These are phyloP conservation scores for Physella acuta DNA, from an alignment of 1,140 invertebrate species.

Conservation along the genomic window DNA sequence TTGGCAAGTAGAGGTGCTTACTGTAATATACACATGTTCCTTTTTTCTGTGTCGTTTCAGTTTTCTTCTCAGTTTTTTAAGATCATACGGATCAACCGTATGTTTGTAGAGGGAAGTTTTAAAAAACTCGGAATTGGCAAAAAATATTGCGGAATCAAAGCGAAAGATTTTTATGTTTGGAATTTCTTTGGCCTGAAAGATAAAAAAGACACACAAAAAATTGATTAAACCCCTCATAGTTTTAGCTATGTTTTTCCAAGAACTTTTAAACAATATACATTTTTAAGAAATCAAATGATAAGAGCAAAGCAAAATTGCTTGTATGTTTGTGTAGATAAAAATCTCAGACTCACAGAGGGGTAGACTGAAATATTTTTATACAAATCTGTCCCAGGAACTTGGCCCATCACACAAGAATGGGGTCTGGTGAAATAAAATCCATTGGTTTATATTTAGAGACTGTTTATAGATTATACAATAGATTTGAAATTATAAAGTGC, in stretches of 20 bases:
- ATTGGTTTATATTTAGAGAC: no score
- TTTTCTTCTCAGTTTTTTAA: slow-evolving; percentile 41
- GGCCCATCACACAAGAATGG: slow-evolving; percentile 52
- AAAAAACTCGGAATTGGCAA: slow-evolving; percentile 59
- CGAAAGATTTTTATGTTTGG: slow-evolving; percentile 59
- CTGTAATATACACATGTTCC: no score
- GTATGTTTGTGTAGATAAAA: no score
- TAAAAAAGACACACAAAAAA: slow-evolving; percentile 19
- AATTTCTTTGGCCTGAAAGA: slow-evolving; percentile 55
- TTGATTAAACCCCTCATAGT: no score
- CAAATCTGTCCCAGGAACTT: slow-evolving; percentile 56
- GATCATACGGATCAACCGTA: slow-evolving; percentile 45
- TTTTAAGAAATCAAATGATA: no score
- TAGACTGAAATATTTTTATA: slow-evolving; percentile 54
- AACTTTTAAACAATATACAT: no score
- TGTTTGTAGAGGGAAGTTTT: slow-evolving; percentile 48
- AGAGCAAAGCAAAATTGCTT: no score
- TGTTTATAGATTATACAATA: no score
- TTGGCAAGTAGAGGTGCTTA: no score
- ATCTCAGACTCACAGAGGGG: slow-evolving; percentile 50
- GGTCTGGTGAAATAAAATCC: no score
- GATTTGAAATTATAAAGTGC: no score
- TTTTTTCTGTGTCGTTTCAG: slow-evolving; percentile 28
- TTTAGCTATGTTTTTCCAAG: slow-evolving; percentile 6
- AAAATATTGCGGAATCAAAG: slow-evolving; percentile 58